Percentiles rank a stretch among this genome's conserved stretches.
Conservation (phyloP, 2,113 vertebrate species). For the Numenius arquata region DNA sequence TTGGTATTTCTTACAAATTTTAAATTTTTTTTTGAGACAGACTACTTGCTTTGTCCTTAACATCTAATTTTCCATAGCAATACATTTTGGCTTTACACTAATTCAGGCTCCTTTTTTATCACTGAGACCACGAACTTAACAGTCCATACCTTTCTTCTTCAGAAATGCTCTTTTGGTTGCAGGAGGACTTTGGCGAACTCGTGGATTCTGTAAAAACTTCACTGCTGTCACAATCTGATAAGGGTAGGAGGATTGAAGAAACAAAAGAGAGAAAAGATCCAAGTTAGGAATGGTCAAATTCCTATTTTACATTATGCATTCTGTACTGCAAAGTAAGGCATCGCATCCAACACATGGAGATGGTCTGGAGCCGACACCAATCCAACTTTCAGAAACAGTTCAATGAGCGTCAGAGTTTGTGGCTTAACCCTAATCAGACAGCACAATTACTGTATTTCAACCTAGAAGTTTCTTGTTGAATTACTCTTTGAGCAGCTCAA, state of each 20-base stretch:
- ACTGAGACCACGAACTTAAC: background rate
- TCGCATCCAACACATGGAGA: background rate
- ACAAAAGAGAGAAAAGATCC: constrained; percentile 32
- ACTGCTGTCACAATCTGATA: constrained; percentile 91
- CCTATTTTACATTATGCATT: background rate
- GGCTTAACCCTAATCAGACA: background rate
- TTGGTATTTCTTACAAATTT: background rate
- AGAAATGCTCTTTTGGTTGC: constrained; percentile 90
- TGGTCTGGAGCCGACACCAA: background rate
- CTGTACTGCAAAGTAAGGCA: background rate
- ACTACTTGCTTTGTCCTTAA: background rate
- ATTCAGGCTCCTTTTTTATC: background rate
- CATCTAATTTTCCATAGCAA: background rate
- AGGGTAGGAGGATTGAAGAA: background rate
- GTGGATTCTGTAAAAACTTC: constrained; percentile 94
- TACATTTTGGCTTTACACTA: background rate
- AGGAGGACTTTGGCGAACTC: constrained; percentile 90
- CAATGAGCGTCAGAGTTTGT: background rate
- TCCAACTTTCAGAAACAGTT: background rate
- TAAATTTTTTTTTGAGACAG: background rate
- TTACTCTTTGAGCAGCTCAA: background rate
- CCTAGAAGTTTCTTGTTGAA: background rate
- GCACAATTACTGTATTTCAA: background rate
- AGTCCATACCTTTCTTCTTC: constrained; percentile 93
- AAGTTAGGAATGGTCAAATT: background rate